A percentile compares a stretch with the other conserved stretches of the same genome.
phyloP scores from a whole-genome alignment of 2,888 invertebrate species.

The Pomacea canaliculata region DNA sequence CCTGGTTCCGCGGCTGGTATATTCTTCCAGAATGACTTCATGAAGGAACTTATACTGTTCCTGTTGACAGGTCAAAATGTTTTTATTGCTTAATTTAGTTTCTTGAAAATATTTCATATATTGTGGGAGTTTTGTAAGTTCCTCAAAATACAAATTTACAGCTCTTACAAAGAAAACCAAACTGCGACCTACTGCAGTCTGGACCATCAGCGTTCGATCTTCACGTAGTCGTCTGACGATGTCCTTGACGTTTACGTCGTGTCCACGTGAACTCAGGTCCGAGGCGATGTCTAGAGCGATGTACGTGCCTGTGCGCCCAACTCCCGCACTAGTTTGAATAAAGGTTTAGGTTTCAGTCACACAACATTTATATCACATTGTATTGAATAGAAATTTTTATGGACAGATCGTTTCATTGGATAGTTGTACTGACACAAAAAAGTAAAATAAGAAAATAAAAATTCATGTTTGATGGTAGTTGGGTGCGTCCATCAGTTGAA shows the following conservation, averaged over 20 bases:
- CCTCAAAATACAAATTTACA: neutral
- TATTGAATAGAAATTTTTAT: neutral
- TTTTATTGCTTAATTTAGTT: no score
- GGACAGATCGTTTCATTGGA: neutral
- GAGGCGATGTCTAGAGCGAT: conserved; percentile 15
- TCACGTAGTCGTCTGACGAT: conserved; percentile 6
- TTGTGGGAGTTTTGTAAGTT: neutral
- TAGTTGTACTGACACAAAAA: no score
- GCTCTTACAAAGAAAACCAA: neutral
- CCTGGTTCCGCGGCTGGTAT: conserved; percentile 3
- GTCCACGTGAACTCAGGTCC: conserved; percentile 1
- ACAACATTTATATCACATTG: neutral
- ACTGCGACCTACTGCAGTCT: conserved; percentile 2
- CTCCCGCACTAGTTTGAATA: conserved; percentile 4
- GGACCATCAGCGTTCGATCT: conserved; percentile 12
- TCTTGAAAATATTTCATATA: no score
- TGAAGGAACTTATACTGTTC: conserved; percentile 15
- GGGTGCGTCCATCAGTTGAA: no score
- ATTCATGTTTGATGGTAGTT: no score
- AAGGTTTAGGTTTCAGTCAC: neutral
- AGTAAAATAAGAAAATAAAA: no score
- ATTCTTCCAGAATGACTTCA: conserved; percentile 12
- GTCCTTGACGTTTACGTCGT: conserved; percentile 5
- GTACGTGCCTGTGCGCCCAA: conserved; percentile 17
- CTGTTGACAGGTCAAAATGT: neutral